phyloP scores from a whole-genome alignment of 2,113 vertebrate genomes.

The Rhipidura dahli region DNA sequence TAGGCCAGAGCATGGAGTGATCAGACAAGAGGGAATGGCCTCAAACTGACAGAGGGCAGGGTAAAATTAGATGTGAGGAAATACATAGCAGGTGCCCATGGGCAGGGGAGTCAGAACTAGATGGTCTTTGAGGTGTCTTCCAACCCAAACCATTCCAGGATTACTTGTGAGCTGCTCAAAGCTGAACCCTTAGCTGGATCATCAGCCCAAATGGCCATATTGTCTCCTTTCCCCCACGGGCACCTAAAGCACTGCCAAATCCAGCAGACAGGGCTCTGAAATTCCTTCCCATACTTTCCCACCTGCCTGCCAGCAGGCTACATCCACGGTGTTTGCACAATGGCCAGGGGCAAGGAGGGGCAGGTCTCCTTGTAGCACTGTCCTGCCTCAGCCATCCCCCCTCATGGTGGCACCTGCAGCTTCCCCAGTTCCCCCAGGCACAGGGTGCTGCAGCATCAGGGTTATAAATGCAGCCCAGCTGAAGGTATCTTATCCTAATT shows the following conservation, averaged over 20 bases:
- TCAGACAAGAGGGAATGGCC: background rate
- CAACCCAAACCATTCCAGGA: background rate
- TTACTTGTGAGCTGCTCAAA: background rate
- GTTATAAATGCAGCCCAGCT: background rate
- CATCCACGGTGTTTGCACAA: accelerated
- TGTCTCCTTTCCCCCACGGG: background rate
- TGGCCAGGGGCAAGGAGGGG: background rate
- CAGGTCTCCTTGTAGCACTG: background rate
- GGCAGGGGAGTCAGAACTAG: background rate
- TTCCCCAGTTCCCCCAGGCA: background rate
- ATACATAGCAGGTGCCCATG: accelerated
- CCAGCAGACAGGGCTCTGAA: background rate
- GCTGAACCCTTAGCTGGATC: background rate
- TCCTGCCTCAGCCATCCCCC: background rate
- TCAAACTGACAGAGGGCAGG: background rate
- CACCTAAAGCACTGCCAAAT: background rate
- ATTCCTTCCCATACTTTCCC: background rate
- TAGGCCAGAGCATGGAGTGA: background rate
- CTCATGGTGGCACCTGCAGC: background rate
- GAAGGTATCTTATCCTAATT: accelerated
- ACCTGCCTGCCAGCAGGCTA: background rate
- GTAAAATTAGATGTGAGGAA: background rate
- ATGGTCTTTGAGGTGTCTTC: background rate
- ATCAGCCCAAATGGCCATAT: background rate
- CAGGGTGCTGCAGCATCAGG: background rate